Evolutionary conservation across 2,113 vertebrate genomes (phyloP).

Genomic region (Podarcis muralis): DNA sequence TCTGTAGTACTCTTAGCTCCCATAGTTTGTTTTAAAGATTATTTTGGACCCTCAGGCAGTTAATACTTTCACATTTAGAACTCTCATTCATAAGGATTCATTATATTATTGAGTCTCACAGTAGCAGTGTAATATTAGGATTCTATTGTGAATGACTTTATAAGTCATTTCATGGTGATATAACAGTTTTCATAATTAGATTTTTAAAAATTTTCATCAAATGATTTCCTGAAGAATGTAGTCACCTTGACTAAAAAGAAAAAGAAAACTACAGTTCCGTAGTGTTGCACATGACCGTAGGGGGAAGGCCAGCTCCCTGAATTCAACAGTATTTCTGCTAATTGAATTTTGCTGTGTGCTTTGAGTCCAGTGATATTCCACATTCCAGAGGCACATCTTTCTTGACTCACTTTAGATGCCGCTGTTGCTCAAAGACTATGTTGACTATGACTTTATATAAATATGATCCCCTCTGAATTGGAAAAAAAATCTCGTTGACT

Average conservation of each 20-base stretch:
- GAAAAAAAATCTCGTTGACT: not conserved
- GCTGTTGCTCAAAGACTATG: not conserved
- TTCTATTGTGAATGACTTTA: conserved; percentile 11
- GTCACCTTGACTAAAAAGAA: not conserved
- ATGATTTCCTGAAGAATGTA: not conserved
- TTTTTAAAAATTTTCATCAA: not conserved
- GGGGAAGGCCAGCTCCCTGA: not conserved
- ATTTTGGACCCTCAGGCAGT: not conserved
- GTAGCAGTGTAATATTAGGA: not conserved
- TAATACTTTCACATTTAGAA: not conserved
- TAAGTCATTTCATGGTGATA: not conserved
- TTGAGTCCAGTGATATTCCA: not conserved
- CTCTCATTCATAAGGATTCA: not conserved
- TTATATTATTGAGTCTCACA: not conserved
- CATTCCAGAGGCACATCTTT: not conserved
- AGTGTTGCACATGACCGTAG: not conserved
- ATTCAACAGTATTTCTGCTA: not conserved
- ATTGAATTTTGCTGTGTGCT: not conserved
- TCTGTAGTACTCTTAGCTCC: not conserved
- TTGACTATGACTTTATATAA: not conserved
- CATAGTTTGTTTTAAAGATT: not conserved
- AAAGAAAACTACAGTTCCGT: not conserved
- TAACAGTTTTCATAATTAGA: not conserved
- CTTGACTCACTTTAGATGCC: not conserved
- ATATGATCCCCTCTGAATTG: not conserved